phyloP scores from a whole-genome alignment of 2,888 invertebrate species.

The Entomobrya multifasciata region DNA sequence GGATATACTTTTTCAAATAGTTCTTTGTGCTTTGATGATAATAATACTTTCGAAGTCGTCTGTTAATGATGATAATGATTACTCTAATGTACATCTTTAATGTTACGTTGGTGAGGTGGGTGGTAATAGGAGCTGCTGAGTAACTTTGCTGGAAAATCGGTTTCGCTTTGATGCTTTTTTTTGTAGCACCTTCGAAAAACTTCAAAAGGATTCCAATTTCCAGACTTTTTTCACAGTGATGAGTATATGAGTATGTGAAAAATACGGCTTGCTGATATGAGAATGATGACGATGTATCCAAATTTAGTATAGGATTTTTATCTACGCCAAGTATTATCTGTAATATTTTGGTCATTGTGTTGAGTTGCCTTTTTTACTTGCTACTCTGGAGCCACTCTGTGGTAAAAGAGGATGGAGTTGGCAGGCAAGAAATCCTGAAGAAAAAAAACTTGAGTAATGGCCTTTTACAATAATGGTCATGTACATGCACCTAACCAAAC shows the following conservation, averaged over 20 bases:
- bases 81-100: too few species aligned
- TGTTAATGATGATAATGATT: not conserved
- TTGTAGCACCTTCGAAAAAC: conserved; percentile 21
- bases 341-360: too few species aligned
- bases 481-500: too few species aligned
- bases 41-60: too few species aligned
- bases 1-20: not conserved
- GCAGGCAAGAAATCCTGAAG: not conserved
- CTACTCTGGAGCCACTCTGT: too few species aligned
- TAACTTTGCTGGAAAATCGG: not conserved
- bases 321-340: too few species aligned
- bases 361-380: too few species aligned
- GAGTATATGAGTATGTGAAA: not conserved
- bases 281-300: not conserved
- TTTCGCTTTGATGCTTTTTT: conserved; percentile 26
- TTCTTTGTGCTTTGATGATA: not conserved
- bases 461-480: conserved; percentile 33
- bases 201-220: conserved; percentile 1
- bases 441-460: conserved; percentile 40
- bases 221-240: conserved; percentile 7
- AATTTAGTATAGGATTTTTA: too few species aligned
- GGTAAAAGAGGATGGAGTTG: conserved; percentile 23
- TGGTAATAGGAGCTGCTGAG: not conserved
- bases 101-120: not conserved
- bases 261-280: not conserved